Percentiles rank a stretch among this genome's conserved stretches.
Evolutionary conservation across 2,113 vertebrate genomes (phyloP).

Genomic region (Lepisosteus oculatus): DNA sequence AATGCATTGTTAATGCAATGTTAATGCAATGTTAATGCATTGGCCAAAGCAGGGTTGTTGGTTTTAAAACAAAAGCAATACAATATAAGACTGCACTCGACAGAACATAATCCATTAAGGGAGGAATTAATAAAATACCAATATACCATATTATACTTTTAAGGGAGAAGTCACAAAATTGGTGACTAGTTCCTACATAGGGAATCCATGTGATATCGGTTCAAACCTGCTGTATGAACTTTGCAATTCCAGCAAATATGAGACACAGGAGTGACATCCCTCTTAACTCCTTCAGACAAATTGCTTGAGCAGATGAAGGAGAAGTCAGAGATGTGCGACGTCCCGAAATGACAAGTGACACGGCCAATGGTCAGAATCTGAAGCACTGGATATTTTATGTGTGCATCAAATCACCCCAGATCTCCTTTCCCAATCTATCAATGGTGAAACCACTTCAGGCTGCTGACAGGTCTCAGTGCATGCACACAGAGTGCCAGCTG

Average conservation of each 20-base stretch:
- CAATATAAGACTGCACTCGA: too few species aligned
- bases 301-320: conserved; percentile 19
- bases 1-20: too few species aligned
- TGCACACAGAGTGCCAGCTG: too few species aligned
- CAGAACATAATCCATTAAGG: too few species aligned
- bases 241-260: conserved; percentile 7
- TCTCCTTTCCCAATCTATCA: conserved; percentile 13
- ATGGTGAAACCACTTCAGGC: conserved; percentile 8
- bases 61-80: too few species aligned
- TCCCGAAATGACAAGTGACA: conserved; percentile 24
- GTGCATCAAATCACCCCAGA: conserved; percentile 16
- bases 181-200: background rate
- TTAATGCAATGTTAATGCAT: too few species aligned
- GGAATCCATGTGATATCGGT: background rate
- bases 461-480: conserved; percentile 10
- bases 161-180: too few species aligned
- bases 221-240: background rate
- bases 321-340: background rate
- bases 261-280: conserved; percentile 22
- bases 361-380: conserved; percentile 11
- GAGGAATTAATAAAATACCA: too few species aligned
- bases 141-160: too few species aligned
- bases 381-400: background rate
- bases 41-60: too few species aligned
- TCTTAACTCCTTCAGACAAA: conserved; percentile 18